phyloP scores from a whole-genome alignment of 2,888 invertebrate species.

The Adineta ricciae region DNA sequence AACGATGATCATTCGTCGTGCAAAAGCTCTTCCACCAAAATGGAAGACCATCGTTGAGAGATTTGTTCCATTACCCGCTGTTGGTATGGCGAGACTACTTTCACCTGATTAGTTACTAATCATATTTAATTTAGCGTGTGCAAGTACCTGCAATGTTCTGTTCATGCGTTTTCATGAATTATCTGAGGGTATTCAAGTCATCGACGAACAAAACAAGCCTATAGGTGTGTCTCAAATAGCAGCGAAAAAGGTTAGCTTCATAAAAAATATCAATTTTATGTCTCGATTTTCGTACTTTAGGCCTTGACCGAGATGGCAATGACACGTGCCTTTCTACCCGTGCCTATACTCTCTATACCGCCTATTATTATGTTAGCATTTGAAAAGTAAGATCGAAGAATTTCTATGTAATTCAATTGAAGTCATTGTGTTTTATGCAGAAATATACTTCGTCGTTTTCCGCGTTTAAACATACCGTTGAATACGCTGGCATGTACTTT shows the following conservation, averaged over 20 bases:
- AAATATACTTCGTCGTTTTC: constrained; percentile 46
- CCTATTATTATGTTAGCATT: constrained; percentile 47
- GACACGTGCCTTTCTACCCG: constrained; percentile 48
- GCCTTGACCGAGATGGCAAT: constrained; percentile 49
- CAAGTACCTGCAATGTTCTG: constrained; percentile 51
- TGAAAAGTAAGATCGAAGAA: constrained; percentile 44
- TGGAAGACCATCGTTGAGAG: constrained; percentile 49
- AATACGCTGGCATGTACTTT: constrained; percentile 50
- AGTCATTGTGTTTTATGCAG: constrained; percentile 36
- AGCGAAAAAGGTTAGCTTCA: constrained; percentile 48
- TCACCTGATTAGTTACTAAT: not conserved
- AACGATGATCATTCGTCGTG: constrained; percentile 43
- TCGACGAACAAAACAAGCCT: constrained; percentile 46
- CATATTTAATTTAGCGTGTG: constrained; percentile 41
- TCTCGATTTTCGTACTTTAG: constrained; percentile 38
- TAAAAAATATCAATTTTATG: not conserved
- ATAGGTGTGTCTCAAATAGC: constrained; percentile 53
- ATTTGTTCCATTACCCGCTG: constrained; percentile 52
- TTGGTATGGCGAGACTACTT: constrained; percentile 41
- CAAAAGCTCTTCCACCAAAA: constrained; percentile 44
- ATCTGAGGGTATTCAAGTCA: constrained; percentile 51
- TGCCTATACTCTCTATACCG: constrained; percentile 49
- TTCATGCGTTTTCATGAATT: constrained; percentile 52
- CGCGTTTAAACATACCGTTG: constrained; percentile 48
- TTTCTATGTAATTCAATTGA: not conserved